These are phyloP conservation scores for Chromis chromis DNA, from an alignment of 2,797 vertebrate species.

Conservation along the genomic window DNA sequence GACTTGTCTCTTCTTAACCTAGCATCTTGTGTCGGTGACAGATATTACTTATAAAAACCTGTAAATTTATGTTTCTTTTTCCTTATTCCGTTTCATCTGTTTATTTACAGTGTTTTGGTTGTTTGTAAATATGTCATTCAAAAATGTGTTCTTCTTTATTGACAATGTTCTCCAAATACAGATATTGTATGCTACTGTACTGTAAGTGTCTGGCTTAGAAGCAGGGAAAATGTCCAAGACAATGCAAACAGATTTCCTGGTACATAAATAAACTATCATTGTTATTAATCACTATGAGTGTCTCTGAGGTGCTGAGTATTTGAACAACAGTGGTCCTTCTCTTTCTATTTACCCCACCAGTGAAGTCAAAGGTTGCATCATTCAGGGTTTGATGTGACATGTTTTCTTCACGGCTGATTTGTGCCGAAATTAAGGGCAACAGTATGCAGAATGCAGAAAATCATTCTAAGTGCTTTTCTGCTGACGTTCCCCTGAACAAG, in stretches of 20 bases:
- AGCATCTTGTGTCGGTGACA: constrained; percentile 69
- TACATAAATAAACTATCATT: constrained; percentile 80
- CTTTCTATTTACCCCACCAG: background rate
- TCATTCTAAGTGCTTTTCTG: background rate
- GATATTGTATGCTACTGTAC: constrained; percentile 78
- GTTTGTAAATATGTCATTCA: constrained; percentile 77
- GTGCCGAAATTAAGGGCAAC: constrained; percentile 12
- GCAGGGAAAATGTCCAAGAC: constrained; percentile 78
- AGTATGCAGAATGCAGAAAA: background rate
- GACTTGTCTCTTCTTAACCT: constrained; percentile 65
- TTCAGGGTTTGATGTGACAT: constrained; percentile 35
- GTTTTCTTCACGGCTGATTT: constrained; percentile 25
- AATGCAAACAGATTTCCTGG: constrained; percentile 80
- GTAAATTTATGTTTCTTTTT: constrained; percentile 36
- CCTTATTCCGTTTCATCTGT: constrained; percentile 44
- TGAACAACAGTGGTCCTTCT: background rate
- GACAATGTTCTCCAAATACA: constrained; percentile 67
- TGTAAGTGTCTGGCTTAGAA: constrained; percentile 79
- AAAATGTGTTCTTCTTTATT: constrained; percentile 66
- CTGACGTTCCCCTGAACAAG: constrained; percentile 7
- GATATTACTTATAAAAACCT: constrained; percentile 55
- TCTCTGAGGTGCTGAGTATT: background rate
- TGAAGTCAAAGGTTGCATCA: constrained; percentile 26
- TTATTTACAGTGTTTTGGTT: constrained; percentile 69
- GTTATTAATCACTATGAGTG: constrained; percentile 59